A percentile compares a stretch with the other conserved stretches of the same genome.
Evolutionary conservation across 2,113 vertebrate species (phyloP).

Genomic region (Strix aluco): DNA sequence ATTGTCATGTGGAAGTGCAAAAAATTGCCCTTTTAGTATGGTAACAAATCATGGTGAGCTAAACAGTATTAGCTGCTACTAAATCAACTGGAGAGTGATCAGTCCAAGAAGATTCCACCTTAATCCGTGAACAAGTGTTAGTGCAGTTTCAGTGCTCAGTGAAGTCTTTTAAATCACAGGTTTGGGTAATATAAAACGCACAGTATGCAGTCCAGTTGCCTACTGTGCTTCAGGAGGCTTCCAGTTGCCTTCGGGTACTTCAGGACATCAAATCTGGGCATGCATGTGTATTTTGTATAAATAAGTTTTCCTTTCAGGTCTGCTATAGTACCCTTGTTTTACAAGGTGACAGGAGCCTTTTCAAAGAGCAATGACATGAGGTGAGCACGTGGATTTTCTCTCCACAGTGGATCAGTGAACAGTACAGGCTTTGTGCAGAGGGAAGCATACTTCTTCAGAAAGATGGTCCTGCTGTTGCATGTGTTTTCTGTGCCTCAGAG

Average conservation of each 20-base stretch:
- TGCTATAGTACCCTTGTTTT: not conserved
- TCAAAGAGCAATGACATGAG: not conserved
- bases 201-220: not conserved
- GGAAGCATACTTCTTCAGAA: not conserved
- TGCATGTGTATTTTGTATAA: not conserved
- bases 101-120: not conserved
- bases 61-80: not conserved
- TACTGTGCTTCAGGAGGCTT: not conserved
- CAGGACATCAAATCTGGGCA: not conserved
- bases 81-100: not conserved
- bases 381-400: not conserved
- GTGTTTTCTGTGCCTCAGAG: not conserved
- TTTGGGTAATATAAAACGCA: not conserved
- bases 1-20: not conserved
- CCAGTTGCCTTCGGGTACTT: not conserved
- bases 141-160: not conserved
- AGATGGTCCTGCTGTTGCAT: not conserved
- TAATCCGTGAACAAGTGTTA: not conserved
- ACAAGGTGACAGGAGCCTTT: not conserved
- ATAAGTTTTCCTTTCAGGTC: not conserved
- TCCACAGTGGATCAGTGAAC: accelerated
- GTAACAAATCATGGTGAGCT: not conserved
- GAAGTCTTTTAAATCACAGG: not conserved
- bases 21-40: not conserved
- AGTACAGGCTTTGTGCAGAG: not conserved